Evolutionary conservation across 2,113 vertebrate genomes (phyloP), one percentile per base, ranked within the genome.

Genomic region (Steatornis caripensis): DNA sequence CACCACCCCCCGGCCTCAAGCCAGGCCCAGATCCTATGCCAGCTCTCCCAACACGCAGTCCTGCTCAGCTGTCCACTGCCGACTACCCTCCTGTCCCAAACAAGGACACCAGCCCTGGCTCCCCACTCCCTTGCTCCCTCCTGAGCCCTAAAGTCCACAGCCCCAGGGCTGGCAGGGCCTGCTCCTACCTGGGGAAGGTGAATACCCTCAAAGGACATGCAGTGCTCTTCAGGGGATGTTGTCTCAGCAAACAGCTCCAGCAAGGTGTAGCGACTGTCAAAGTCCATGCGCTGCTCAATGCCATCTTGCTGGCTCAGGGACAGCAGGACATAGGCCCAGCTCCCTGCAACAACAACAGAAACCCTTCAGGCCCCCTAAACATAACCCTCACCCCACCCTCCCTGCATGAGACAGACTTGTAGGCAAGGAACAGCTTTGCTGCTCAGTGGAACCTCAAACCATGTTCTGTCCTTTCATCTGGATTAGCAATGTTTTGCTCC

Each of bases 181-280:
- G 39, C 34, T 8, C 13, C 69, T 97, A 99, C 99, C 99, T 99
- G 99, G 19, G 99, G 99, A 71, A 99, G 98, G 80, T 98, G 99
- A 55, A 99, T 98, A 46, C 99, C 99, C 77, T 99, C 99, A n/a
- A 99, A 99, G 89, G 99, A 99, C 97, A 99, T 97, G 80, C 98
- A 98, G 61, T 99, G 99, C 72, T 99, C 99, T 96, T 99, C 99
- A 2, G 98, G 99, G 3, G 99, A 99, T 0, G 96, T 99, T 27
- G 98, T 99, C 88, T 99, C 99, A 3, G 99, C 99, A 68, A 99
- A 99, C 92, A 99, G 98, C 98, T 99, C 99, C 98, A 99, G 97
- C 79, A 99, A 98, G 17, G 99, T 99, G 97, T 98, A 99, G 79
- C 99, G 98, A 76, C 99, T 98, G 27, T 99, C 99, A n/a, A 99